Evolutionary conservation across 2,888 invertebrate genomes (phyloP).

Genomic region (Machimus atricapillus): DNA sequence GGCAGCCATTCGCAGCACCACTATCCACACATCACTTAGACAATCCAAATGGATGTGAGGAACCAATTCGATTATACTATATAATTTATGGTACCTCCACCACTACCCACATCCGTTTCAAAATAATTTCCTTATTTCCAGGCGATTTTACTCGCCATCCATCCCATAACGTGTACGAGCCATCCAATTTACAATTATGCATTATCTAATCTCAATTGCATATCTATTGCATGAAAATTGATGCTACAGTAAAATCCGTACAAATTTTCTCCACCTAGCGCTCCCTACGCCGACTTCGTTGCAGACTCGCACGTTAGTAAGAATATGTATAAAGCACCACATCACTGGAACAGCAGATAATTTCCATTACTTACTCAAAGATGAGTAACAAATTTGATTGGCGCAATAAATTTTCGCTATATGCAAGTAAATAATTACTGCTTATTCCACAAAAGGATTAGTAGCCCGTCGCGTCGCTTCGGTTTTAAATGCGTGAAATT

Average conservation of each 20-base stretch:
- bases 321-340: not conserved
- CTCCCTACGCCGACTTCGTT: not conserved
- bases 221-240: slow-evolving; percentile 29
- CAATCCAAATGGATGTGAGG: not conserved
- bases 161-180: slow-evolving; percentile 1
- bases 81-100: slow-evolving; percentile 15
- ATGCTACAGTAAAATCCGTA: slow-evolving; percentile 12
- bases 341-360: not conserved
- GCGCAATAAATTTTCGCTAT: slow-evolving; percentile 34
- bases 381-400: slow-evolving; percentile 41
- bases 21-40: not conserved
- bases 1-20: not conserved
- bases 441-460: not conserved
- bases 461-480: not conserved
- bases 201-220: slow-evolving; percentile 36
- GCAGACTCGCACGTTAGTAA: not conserved
- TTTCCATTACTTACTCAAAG: slow-evolving; percentile 39
- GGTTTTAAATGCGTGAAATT: not conserved
- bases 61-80: not conserved
- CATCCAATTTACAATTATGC: slow-evolving; percentile 35
- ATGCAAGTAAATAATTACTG: slow-evolving; percentile 34
- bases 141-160: not conserved
- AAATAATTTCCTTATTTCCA: slow-evolving; percentile 13
- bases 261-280: not conserved
- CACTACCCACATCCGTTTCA: slow-evolving; percentile 26